Evolutionary conservation across 1,140 invertebrate species (phyloP), one percentile per base, ranked within the genome.

Genomic region (Pomacea maculata): DNA sequence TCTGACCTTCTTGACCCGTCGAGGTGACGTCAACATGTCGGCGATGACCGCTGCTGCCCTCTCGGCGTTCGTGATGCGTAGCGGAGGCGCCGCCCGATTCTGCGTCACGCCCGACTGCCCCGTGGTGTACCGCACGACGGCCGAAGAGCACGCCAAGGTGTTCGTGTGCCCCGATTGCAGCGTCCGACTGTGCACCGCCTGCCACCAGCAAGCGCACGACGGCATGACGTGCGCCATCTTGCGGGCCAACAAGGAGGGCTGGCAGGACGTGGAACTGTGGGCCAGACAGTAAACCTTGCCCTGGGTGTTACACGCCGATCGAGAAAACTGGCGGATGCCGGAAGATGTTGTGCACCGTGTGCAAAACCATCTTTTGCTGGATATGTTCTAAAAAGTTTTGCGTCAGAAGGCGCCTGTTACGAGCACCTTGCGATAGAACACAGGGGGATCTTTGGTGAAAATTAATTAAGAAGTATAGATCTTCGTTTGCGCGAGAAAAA

Each of bases 51-150:
- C 76, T 17, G 64, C 85, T 29, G 78, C 88, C n/a, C 45, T 88
- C 0, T 70, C 64, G 12, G 55, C 65, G 6, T 87, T 85, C 82
- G 80, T 87, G 0, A 14, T 63, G n/a, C 71, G 57, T 78, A 84
- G 87, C 61, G 82, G 71, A 8, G 64, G 85, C 14, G 61, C 79
- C 15, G 87, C 80, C 76, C 83, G 75, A n/a, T 89, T 83, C 79
- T 89, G 88, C 80, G 63, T 82, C 21, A 87, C 88, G 14, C 86
- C 88, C 6, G 83, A 89, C 77, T 90, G 88, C 57, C 80, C 83
- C 17, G 83, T 85, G 52, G 81, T 89, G 11, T 89, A 88, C 45
- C 77, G 81, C 21, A 80, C 87, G 9, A 84, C 84, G 12, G 21
- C 29, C 45, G 74, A 76, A 25, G 79, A 71, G 14, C 63, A 82